Percentiles rank a stretch among this genome's conserved stretches.
These are phyloP conservation scores for Sebastes fasciatus DNA, from an alignment of 2,113 vertebrate genomes.

Conservation along the genomic window DNA sequence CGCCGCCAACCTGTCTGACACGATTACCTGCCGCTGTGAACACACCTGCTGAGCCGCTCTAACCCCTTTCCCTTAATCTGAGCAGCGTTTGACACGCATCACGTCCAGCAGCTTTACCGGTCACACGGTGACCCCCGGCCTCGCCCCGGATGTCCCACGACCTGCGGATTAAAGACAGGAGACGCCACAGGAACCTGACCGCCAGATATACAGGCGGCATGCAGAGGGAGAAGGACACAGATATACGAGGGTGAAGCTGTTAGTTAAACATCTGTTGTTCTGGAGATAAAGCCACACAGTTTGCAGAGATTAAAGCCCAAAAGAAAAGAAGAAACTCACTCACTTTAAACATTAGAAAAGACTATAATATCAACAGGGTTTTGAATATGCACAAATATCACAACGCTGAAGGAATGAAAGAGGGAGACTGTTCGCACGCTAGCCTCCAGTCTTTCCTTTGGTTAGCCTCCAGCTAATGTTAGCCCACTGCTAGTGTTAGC, in stretches of 20 bases:
- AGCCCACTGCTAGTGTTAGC: too few species aligned
- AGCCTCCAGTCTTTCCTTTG: too few species aligned
- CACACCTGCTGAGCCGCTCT: constrained; percentile 37
- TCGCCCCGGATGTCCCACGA: constrained; percentile 29
- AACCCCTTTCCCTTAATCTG: constrained; percentile 65
- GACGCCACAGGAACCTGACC: background rate
- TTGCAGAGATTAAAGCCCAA: too few species aligned
- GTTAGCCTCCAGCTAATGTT: too few species aligned
- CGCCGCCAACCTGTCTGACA: constrained; percentile 46
- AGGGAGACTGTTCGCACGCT: too few species aligned
- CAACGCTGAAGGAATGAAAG: too few species aligned
- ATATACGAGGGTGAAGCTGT: too few species aligned
- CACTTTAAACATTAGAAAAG: too few species aligned
- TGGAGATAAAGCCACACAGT: background rate
- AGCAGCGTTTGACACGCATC: constrained; percentile 1
- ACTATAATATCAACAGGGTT: too few species aligned
- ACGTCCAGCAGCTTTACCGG: constrained; percentile 36
- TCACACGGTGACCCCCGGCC: background rate
- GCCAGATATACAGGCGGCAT: background rate
- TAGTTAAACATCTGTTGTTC: too few species aligned
- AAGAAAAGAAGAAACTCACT: too few species aligned
- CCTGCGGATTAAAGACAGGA: constrained; percentile 42
- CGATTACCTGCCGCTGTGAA: constrained; percentile 24
- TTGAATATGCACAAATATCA: too few species aligned
- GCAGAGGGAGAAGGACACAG: background rate